Evolutionary conservation across 1,140 invertebrate species (phyloP).

Genomic region (Coptotermes formosanus): DNA sequence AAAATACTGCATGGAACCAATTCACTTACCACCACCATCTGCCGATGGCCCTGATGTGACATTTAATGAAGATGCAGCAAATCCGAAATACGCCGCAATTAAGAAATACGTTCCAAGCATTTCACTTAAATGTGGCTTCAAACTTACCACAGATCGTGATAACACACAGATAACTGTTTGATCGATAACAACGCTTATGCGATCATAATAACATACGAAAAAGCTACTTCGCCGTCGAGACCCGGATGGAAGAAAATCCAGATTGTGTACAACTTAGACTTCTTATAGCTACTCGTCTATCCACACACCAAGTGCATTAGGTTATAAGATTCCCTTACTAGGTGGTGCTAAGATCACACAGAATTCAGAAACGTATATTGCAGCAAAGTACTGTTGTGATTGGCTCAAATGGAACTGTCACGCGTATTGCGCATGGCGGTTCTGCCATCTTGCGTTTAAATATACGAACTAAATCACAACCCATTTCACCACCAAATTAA

Average conservation of each 20-base stretch:
- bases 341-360: conserved; percentile 3
- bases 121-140: background rate
- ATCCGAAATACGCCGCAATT: conserved; percentile 38
- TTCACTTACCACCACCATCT: conserved; percentile 39
- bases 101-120: conserved; percentile 37
- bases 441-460: conserved; percentile 21
- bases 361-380: background rate
- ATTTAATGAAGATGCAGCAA: conserved; percentile 37
- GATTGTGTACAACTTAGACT: conserved; percentile 22
- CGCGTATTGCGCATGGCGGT: background rate
- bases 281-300: background rate
- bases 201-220: conserved; percentile 27
- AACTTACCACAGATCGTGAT: conserved; percentile 17
- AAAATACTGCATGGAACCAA: background rate
- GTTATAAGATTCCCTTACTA: conserved; percentile 9
- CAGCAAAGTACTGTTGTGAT: background rate
- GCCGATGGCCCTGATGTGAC: conserved; percentile 37
- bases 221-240: background rate
- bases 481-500: background rate
- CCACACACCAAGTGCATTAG: background rate
- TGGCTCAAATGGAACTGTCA: background rate
- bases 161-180: background rate
- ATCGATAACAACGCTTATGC: background rate
- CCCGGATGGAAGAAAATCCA: conserved; percentile 24
- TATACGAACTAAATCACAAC: background rate